These are phyloP conservation scores for Cygnus olor DNA, from an alignment of 2,797 vertebrate genomes.

Conservation along the genomic window DNA sequence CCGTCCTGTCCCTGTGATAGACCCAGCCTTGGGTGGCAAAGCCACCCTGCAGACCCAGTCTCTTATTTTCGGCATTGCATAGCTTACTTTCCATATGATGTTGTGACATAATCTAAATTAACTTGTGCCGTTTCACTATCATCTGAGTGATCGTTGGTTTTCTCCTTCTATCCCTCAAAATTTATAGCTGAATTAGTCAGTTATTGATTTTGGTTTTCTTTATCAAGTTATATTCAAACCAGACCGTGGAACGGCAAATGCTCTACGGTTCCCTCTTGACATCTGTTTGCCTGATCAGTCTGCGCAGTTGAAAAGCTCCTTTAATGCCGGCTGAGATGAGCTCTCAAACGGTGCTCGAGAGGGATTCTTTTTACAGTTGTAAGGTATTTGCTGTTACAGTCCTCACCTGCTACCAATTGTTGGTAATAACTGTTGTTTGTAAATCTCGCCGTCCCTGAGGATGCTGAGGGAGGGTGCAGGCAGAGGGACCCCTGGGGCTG, in stretches of 20 bases:
- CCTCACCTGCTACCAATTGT: background rate
- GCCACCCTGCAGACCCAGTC: background rate
- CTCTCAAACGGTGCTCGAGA: background rate
- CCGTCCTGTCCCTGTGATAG: rapidly evolving
- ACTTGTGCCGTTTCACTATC: background rate
- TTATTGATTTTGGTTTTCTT: background rate
- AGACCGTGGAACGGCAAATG: background rate
- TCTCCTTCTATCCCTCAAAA: background rate
- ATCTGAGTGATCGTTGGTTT: background rate
- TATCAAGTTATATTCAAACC: conserved; percentile 27
- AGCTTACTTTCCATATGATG: background rate
- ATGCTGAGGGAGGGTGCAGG: background rate
- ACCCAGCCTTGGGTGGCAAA: background rate
- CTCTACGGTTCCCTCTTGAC: conserved; percentile 26
- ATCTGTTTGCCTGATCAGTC: conserved; percentile 33
- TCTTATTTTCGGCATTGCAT: background rate
- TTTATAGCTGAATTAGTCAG: conserved; percentile 16
- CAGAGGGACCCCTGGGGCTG: rapidly evolving
- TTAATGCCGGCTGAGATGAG: background rate
- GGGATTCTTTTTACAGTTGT: background rate
- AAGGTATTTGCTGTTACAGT: background rate
- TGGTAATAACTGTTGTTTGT: background rate
- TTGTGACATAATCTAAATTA: background rate
- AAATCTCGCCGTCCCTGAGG: background rate
- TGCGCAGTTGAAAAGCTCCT: background rate